Percentiles rank a stretch among this genome's conserved stretches.
Evolutionary conservation across 2,797 vertebrate species (phyloP).

Genomic region (Pampus argenteus): DNA sequence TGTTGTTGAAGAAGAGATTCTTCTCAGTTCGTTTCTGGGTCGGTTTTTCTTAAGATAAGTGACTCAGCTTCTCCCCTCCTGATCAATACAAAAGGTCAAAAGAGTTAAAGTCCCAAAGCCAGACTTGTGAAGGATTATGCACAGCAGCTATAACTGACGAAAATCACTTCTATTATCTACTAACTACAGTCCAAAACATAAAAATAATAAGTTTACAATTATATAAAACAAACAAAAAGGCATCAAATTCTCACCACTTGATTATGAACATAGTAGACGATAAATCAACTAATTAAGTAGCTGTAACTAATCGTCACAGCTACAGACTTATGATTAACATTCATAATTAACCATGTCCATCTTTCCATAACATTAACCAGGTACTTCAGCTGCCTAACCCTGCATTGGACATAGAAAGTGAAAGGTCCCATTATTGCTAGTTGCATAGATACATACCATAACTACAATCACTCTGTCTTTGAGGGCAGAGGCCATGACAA

Average conservation of each 20-base stretch:
- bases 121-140: slow-evolving; percentile 11
- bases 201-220: no score
- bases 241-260: no score
- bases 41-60: not conserved
- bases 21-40: not conserved
- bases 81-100: slow-evolving; percentile 12
- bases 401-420: not conserved
- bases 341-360: not conserved
- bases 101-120: slow-evolving; percentile 10
- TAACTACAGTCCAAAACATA: no score
- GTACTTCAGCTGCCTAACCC: not conserved
- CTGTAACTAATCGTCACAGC: no score
- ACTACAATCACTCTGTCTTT: slow-evolving; percentile 17
- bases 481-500: slow-evolving; percentile 50
- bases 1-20: not conserved
- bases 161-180: no score
- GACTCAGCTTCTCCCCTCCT: not conserved
- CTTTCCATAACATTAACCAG: no score
- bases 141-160: not conserved
- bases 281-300: no score
- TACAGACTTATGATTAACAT: not conserved
- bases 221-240: no score
- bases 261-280: no score
- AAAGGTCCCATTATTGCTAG: slow-evolving; percentile 19
- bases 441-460: not conserved